A percentile compares a stretch with the other conserved stretches of the same genome.
Conservation (phyloP, 2,888 invertebrate species). For the Amblyjoppa proteus region DNA sequence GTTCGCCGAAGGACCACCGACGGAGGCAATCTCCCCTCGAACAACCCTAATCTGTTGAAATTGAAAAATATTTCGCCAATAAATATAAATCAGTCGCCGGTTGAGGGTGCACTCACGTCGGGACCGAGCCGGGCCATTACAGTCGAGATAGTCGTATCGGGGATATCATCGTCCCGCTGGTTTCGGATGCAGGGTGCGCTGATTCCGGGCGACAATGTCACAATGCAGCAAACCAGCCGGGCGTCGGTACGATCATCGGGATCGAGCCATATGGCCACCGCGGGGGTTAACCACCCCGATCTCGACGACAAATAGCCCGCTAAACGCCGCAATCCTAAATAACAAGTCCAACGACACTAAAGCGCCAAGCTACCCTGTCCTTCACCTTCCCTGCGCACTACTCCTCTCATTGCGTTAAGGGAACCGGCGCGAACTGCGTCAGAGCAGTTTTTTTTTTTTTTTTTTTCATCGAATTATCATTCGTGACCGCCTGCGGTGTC, state of each 20-base stretch:
- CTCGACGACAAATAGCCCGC: conserved; percentile 75
- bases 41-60: conserved; percentile 50
- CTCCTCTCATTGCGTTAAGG: conserved; percentile 63
- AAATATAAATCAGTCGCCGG: conserved; percentile 69
- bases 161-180: conserved; percentile 33
- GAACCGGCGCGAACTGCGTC: conserved; percentile 37
- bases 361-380: neutral
- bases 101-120: conserved; percentile 29
- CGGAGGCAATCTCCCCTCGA: conserved; percentile 1
- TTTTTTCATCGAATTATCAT: neutral
- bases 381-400: conserved; percentile 13
- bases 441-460: neutral
- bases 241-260: conserved; percentile 73
- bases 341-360: conserved; percentile 70
- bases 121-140: conserved; percentile 43
- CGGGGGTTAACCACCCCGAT: conserved; percentile 79
- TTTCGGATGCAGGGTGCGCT: conserved; percentile 44
- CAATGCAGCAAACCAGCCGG: conserved; percentile 73
- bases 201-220: conserved; percentile 62
- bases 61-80: conserved; percentile 68
- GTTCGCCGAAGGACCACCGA: conserved; percentile 25
- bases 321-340: conserved; percentile 77
- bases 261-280: conserved; percentile 81
- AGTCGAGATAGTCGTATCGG: conserved; percentile 37
- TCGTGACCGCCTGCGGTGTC: conserved; percentile 10